These are phyloP conservation scores for Epinephelus moara DNA, from an alignment of 2,113 vertebrate species.

Conservation along the genomic window DNA sequence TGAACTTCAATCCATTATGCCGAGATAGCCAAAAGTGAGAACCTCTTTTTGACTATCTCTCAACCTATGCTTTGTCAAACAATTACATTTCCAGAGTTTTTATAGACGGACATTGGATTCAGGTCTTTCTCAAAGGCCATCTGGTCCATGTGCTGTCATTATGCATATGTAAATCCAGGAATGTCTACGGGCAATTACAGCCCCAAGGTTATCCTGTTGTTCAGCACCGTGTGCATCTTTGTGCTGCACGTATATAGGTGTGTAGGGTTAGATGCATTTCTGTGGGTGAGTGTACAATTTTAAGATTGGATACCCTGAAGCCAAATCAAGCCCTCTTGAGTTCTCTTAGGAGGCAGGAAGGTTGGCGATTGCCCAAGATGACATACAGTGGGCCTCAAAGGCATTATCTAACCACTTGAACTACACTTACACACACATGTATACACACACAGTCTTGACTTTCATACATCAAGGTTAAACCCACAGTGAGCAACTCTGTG, in stretches of 20 bases:
- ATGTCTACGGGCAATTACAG: conserved; percentile 7
- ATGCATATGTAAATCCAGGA: conserved; percentile 48
- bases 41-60: conserved; percentile 12
- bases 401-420: conserved; percentile 62
- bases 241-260: background rate
- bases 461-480: conserved; percentile 61
- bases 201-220: conserved; percentile 50
- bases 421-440: conserved; percentile 36
- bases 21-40: conserved; percentile 21
- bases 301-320: conserved; percentile 47
- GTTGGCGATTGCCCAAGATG: conserved; percentile 57
- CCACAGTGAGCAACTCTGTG: conserved; percentile 33
- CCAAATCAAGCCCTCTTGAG: conserved; percentile 61
- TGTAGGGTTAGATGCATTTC: background rate
- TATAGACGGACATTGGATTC: background rate
- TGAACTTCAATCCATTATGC: background rate
- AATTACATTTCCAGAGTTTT: conserved; percentile 12
- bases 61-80: conserved; percentile 28
- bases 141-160: conserved; percentile 19
- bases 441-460: conserved; percentile 35
- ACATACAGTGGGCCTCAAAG: conserved; percentile 54
- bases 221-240: conserved; percentile 13
- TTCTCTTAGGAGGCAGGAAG: conserved; percentile 58
- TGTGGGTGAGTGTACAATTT: conserved; percentile 2
- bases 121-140: conserved; percentile 32